These are phyloP conservation scores for Mionectes olivaceus DNA, from an alignment of 2,797 vertebrate species.

Conservation along the genomic window DNA sequence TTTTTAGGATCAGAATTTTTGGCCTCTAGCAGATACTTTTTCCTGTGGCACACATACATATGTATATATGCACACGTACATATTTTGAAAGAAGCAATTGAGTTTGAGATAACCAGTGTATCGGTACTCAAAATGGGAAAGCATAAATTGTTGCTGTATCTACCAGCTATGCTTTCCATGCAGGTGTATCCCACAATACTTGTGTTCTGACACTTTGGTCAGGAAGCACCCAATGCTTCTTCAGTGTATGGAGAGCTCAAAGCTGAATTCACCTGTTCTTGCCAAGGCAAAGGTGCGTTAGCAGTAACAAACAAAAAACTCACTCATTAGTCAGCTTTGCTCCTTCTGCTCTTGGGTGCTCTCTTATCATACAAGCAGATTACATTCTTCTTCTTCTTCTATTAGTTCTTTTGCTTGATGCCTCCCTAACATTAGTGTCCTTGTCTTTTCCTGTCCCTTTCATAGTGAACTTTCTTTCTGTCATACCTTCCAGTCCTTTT, in stretches of 20 bases:
- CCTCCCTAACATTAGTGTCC: background rate
- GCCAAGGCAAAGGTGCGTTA: background rate
- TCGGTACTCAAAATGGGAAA: background rate
- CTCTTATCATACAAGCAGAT: background rate
- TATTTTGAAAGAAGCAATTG: background rate
- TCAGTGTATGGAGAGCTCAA: background rate
- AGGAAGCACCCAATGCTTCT: background rate
- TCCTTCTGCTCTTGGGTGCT: background rate
- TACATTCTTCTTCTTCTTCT: background rate
- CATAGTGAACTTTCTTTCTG: background rate
- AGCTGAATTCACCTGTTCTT: background rate
- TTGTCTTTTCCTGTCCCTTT: background rate
- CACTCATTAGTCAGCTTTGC: background rate
- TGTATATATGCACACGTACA: background rate
- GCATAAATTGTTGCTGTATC: background rate
- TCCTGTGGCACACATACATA: background rate
- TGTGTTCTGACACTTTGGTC: background rate
- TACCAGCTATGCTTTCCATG: background rate
- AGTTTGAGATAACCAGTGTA: background rate
- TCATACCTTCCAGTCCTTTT: background rate
- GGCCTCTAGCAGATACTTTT: background rate
- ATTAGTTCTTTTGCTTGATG: background rate
- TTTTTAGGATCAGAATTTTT: background rate
- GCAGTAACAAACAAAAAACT: background rate
- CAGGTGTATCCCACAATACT: background rate